Percentiles rank a stretch among this genome's conserved stretches.
Evolutionary conservation across 2,888 invertebrate species (phyloP).

Genomic region (Parnassius glacialis): DNA sequence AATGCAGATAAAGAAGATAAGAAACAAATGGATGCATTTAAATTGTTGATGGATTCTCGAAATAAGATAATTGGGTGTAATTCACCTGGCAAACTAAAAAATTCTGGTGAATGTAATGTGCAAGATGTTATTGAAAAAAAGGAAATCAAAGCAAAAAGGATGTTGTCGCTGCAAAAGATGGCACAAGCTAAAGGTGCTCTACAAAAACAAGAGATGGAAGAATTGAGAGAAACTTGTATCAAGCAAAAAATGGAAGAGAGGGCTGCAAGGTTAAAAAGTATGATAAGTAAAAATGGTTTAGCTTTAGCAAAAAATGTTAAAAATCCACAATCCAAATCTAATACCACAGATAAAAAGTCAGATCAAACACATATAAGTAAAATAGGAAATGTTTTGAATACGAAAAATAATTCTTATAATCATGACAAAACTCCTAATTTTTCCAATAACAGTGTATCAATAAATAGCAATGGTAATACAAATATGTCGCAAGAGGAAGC

Average conservation of each 20-base stretch:
- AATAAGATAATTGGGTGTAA: conserved; percentile 83
- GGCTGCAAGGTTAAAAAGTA: conserved; percentile 78
- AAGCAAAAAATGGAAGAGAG: conserved; percentile 82
- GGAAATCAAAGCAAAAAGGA: conserved; percentile 68
- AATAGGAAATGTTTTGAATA: conserved; percentile 10
- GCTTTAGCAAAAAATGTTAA: conserved; percentile 36
- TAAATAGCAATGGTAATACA: conserved; percentile 31
- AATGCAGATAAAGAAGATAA: conserved; percentile 44
- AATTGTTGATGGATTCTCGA: conserved; percentile 84
- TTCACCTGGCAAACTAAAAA: conserved; percentile 80
- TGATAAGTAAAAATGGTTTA: conserved; percentile 55
- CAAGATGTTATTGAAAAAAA: conserved; percentile 51
- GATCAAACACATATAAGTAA: conserved; percentile 2
- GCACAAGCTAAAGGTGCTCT: conserved; percentile 82
- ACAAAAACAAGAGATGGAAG: conserved; percentile 80
- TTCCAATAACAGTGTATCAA: conserved; percentile 34
- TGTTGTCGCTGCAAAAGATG: conserved; percentile 80
- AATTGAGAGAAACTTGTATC: conserved; percentile 79
- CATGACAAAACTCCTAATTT: conserved; percentile 22
- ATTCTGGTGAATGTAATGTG: conserved; percentile 41
- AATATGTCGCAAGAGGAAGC: conserved; percentile 54
- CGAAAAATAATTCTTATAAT: conserved; percentile 18
- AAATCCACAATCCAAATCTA: conserved; percentile 23
- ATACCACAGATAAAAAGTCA: conserved; percentile 18
- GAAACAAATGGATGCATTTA: conserved; percentile 80